Evolutionary conservation across 2,888 invertebrate genomes (phyloP).

Genomic region (Mimumesa dahlbomi): DNA sequence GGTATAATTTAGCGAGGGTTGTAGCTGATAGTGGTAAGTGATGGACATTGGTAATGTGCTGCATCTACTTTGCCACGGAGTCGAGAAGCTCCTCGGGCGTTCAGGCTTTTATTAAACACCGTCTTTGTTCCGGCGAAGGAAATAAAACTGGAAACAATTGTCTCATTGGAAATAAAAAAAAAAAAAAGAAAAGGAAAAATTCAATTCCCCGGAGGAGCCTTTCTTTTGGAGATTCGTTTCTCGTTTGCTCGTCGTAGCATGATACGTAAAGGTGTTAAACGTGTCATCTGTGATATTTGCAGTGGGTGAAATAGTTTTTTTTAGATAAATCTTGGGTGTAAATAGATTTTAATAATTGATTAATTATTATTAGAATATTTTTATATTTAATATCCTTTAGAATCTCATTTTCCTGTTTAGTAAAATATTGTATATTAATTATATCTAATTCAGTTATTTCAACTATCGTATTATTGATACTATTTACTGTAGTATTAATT

Average conservation of each 20-base stretch:
- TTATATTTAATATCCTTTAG: too few species aligned
- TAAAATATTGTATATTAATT: too few species aligned
- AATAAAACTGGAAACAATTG: conserved; percentile 36
- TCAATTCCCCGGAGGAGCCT: conserved; percentile 7
- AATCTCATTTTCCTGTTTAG: too few species aligned
- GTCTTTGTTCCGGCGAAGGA: conserved; percentile 56
- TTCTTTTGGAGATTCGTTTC: not conserved
- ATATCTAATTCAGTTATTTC: too few species aligned
- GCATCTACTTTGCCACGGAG: conserved; percentile 74
- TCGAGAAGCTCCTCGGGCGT: conserved; percentile 49
- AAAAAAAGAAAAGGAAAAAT: not conserved
- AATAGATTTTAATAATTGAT: too few species aligned
- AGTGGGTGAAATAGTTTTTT: too few species aligned
- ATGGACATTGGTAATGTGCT: conserved; percentile 78
- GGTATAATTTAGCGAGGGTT: conserved; percentile 65
- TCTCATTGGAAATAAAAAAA: conserved; percentile 16
- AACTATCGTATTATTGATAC: too few species aligned
- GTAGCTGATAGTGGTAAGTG: conserved; percentile 76
- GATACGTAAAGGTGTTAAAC: too few species aligned
- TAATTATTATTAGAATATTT: too few species aligned
- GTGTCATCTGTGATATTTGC: too few species aligned
- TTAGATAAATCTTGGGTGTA: too few species aligned
- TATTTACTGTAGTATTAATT: too few species aligned
- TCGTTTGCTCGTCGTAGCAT: not conserved
- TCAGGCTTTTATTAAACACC: conserved; percentile 72